These are phyloP conservation scores for Lycaon pictus DNA, from an alignment of 2,113 vertebrate genomes.

Conservation along the genomic window DNA sequence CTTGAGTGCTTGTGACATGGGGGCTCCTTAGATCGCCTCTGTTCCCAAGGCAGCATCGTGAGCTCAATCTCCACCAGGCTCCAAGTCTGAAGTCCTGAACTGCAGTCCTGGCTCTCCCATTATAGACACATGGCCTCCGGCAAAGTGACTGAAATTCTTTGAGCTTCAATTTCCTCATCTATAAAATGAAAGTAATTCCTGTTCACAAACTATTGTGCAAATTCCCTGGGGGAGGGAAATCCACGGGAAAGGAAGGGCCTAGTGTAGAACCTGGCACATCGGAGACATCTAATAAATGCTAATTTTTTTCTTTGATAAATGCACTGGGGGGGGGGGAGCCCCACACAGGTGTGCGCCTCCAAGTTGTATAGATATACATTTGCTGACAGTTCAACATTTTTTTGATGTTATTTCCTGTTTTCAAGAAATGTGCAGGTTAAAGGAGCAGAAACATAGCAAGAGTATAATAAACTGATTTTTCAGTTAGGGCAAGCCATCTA, in stretches of 20 bases:
- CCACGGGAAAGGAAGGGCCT: not conserved
- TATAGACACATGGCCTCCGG: not conserved
- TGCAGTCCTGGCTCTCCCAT: not conserved
- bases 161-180: not conserved
- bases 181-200: constrained; percentile 30
- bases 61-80: not conserved
- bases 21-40: not conserved
- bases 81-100: not conserved
- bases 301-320: not conserved
- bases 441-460: not conserved
- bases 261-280: not conserved
- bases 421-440: not conserved
- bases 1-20: not conserved
- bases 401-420: constrained; percentile 63
- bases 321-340: not conserved
- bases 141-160: not conserved
- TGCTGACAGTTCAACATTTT: constrained; percentile 33
- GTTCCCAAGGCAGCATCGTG: not conserved
- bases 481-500: not conserved
- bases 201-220: not conserved
- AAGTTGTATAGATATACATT: not conserved
- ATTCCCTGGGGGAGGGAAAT: not conserved
- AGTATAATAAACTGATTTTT: not conserved
- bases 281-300: not conserved
- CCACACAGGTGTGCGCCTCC: not conserved